A percentile compares a stretch with the other conserved stretches of the same genome.
These are phyloP conservation scores for Salticus scenicus DNA, from an alignment of 2,888 invertebrate species.

Conservation along the genomic window DNA sequence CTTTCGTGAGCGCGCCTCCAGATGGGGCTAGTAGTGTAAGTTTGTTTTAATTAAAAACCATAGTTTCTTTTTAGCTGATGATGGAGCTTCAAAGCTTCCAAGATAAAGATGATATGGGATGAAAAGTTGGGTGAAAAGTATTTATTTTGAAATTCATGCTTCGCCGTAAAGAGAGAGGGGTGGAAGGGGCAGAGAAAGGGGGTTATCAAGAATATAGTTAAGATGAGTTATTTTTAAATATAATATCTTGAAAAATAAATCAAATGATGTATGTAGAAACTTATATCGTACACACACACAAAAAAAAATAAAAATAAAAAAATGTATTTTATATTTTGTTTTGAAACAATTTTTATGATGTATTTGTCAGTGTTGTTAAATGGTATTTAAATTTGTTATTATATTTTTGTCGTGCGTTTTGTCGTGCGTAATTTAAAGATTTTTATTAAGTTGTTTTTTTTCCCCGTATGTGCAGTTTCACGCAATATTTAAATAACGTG, in stretches of 20 bases:
- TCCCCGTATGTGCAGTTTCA: too few relatives aligned
- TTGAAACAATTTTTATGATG: too few relatives aligned
- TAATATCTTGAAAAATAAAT: not conserved
- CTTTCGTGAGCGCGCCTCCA: constrained; percentile 34
- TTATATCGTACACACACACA: too few relatives aligned
- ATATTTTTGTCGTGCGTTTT: too few relatives aligned
- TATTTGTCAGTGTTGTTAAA: too few relatives aligned
- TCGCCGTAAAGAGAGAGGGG: not conserved
- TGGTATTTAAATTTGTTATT: too few relatives aligned
- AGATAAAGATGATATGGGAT: not conserved
- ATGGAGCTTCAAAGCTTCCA: constrained; percentile 12
- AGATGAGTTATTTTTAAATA: not conserved
- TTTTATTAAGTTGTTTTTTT: too few relatives aligned
- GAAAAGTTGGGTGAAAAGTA: not conserved
- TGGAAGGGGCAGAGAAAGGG: not conserved
- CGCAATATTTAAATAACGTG: too few relatives aligned
- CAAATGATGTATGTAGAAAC: too few relatives aligned
- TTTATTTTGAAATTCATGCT: not conserved
- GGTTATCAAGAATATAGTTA: not conserved
- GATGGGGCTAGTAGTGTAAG: constrained; percentile 12
- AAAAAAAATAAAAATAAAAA: too few relatives aligned
- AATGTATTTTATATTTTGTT: too few relatives aligned
- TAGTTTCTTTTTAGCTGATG: constrained; percentile 9
- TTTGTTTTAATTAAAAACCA: constrained; percentile 22
- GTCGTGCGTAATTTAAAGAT: too few relatives aligned